Evolutionary conservation across 2,113 vertebrate genomes (phyloP).

Genomic region (Numenius arquata): DNA sequence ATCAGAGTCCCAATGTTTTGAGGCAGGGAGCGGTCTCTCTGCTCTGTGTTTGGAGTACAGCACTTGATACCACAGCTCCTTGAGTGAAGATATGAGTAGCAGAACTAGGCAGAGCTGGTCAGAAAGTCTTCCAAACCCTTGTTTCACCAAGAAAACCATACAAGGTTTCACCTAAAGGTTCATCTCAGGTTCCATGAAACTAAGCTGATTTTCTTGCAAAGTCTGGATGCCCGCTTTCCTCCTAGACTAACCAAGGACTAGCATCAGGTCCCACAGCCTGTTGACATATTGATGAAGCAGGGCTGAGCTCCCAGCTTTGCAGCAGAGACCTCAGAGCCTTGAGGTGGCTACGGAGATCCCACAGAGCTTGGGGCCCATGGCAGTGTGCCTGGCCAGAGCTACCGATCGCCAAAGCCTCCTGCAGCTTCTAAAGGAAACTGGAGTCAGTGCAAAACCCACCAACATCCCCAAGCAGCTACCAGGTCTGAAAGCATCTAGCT

Average conservation of each 20-base stretch:
- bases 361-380: not conserved
- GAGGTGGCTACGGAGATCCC: not conserved
- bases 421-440: not conserved
- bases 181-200: not conserved
- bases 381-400: not conserved
- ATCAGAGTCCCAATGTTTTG: not conserved
- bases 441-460: not conserved
- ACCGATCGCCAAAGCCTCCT: not conserved
- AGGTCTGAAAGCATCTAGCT: not conserved
- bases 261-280: not conserved
- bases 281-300: not conserved
- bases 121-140: not conserved
- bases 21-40: not conserved
- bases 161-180: not conserved
- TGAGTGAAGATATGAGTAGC: not conserved
- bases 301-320: not conserved
- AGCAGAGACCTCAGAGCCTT: not conserved
- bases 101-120: not conserved
- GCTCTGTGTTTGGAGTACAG: not conserved
- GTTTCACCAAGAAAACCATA: not conserved
- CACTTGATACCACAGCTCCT: rapidly evolving
- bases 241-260: not conserved
- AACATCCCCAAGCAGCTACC: not conserved
- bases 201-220: not conserved
- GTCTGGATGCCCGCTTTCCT: not conserved